A percentile compares a stretch with the other conserved stretches of the same genome.
These are phyloP conservation scores for Aradophagus sp. DNA, from an alignment of 1,140 invertebrate genomes.

Conservation along the genomic window DNA sequence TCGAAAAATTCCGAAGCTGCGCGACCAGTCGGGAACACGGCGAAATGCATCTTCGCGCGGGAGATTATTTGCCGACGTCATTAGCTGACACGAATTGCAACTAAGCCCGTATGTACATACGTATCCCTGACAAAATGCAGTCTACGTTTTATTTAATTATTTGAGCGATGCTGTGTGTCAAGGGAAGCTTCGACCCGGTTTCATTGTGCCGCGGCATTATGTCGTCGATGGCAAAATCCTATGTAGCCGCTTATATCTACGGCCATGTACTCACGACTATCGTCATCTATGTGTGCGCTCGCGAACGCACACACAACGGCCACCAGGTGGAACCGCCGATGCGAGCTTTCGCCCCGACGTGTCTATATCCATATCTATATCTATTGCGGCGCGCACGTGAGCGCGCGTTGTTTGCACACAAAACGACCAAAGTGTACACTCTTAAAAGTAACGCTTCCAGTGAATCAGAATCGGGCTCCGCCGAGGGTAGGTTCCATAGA, in stretches of 20 bases:
- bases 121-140: conserved; percentile 28
- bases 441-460: too few species aligned
- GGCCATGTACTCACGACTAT: conserved; percentile 19
- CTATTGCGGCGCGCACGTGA: not conserved
- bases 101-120: too few species aligned
- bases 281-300: conserved; percentile 18
- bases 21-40: too few species aligned
- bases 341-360: conserved; percentile 5
- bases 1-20: too few species aligned
- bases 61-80: too few species aligned
- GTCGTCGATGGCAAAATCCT: conserved; percentile 44
- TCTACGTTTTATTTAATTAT: conserved; percentile 47
- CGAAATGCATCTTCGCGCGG: too few species aligned
- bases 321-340: conserved; percentile 1
- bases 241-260: conserved; percentile 32
- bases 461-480: too few species aligned
- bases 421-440: too few species aligned
- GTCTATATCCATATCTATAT: not conserved
- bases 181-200: conserved; percentile 45
- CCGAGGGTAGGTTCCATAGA: too few species aligned
- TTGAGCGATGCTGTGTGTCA: conserved; percentile 41
- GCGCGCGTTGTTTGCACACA: too few species aligned
- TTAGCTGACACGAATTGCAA: too few species aligned
- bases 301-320: conserved; percentile 11
- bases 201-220: conserved; percentile 45